Conservation (phyloP, 1,140 invertebrate genomes). For the Megalonaias nervosa region DNA sequence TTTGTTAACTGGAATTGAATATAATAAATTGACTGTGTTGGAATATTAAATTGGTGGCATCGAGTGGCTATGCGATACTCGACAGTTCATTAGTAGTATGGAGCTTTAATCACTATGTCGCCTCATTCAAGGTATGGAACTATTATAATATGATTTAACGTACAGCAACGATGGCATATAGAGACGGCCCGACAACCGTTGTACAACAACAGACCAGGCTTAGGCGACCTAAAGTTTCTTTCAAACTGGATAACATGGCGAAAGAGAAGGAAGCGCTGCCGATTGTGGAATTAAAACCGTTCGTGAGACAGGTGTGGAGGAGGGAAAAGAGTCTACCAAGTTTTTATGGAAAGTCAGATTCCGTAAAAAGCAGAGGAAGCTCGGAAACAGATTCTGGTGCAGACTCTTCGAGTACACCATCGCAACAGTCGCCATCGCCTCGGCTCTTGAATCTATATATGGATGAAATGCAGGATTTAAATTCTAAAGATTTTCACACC, state of each 20-base stretch:
- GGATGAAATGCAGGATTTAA: conserved; percentile 18
- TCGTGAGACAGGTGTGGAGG: conserved; percentile 52
- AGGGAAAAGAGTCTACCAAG: conserved; percentile 46
- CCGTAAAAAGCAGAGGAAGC: conserved; percentile 15
- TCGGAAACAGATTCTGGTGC: conserved; percentile 11
- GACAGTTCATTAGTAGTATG: no score
- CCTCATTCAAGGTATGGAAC: no score
- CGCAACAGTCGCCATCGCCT: conserved; percentile 2
- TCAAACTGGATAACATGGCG: conserved; percentile 19
- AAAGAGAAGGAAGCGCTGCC: conserved; percentile 38
- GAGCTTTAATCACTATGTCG: no score
- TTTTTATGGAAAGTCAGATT: conserved; percentile 32
- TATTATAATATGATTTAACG: no score
- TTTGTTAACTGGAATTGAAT: no score
- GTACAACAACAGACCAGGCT: neutral
- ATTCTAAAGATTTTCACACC: conserved; percentile 24
- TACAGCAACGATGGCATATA: no score
- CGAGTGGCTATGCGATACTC: no score
- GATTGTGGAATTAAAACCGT: conserved; percentile 52
- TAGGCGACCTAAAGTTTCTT: conserved; percentile 21
- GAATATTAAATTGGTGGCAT: no score
- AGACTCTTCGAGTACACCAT: conserved; percentile 16
- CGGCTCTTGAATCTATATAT: conserved; percentile 17
- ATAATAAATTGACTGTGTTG: no score
- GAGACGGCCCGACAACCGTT: conserved; percentile 3